phyloP scores from a whole-genome alignment of 2,888 invertebrate species.

The Ochropacha duplaris region DNA sequence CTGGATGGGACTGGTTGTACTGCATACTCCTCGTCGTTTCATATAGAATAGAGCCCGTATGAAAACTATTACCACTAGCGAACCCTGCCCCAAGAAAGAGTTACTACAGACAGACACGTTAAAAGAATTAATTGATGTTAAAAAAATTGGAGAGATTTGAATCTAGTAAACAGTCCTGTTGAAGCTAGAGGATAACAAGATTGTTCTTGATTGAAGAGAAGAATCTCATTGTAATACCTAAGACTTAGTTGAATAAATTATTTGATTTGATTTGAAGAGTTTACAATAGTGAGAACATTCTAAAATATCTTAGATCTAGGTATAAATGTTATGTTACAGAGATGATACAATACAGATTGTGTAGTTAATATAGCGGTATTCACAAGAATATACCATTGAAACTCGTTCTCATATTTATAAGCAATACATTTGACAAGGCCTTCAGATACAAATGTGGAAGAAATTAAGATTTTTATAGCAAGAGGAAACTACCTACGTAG shows the following conservation, averaged over 20 bases:
- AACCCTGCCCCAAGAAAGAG: conserved; percentile 89
- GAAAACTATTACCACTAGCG: conserved; percentile 92
- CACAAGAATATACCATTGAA: conserved; percentile 92
- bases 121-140: conserved; percentile 85
- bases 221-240: no score
- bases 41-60: conserved; percentile 92
- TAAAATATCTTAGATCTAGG: conserved; percentile 86
- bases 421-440: conserved; percentile 84
- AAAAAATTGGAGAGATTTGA: no score
- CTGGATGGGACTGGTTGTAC: conserved; percentile 95
- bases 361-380: conserved; percentile 91
- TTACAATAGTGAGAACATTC: conserved; percentile 88
- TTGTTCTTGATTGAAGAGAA: conserved; percentile 88
- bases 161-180: no score
- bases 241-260: no score
- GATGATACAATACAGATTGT: conserved; percentile 80
- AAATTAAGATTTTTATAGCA: conserved; percentile 88
- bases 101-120: conserved; percentile 92
- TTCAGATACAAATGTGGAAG: conserved; percentile 81
- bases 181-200: no score
- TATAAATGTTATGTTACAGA: conserved; percentile 54
- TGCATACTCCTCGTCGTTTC: conserved; percentile 90
- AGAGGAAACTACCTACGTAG: conserved; percentile 87
- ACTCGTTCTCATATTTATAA: conserved; percentile 85
- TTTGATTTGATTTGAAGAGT: conserved; percentile 85